A percentile compares a stretch with the other conserved stretches of the same genome.
Evolutionary conservation across 2,113 vertebrate species (phyloP).

Genomic region (Anhinga anhinga): DNA sequence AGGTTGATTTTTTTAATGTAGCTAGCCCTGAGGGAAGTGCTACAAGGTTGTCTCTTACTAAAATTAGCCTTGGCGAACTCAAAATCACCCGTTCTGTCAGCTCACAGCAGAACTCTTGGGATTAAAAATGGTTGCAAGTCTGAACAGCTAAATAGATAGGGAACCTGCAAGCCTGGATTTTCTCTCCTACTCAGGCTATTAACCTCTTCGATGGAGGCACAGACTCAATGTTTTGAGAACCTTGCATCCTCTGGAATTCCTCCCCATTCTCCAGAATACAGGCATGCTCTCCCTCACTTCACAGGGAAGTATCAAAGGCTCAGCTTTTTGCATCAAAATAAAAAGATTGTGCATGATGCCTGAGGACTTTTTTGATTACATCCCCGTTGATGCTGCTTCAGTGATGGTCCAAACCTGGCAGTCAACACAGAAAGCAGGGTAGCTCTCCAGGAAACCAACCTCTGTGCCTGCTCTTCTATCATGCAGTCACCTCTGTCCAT

Average conservation of each 20-base stretch:
- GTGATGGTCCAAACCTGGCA: not conserved
- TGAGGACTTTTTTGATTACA: not conserved
- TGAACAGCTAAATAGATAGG: not conserved
- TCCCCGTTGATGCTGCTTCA: not conserved
- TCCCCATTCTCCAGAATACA: not conserved
- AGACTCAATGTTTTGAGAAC: not conserved
- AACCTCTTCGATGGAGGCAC: not conserved
- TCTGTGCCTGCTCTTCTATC: not conserved
- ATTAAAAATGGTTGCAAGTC: not conserved
- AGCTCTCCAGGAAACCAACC: not conserved
- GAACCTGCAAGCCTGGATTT: not conserved
- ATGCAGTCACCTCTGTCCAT: not conserved
- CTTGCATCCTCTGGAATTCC: not conserved
- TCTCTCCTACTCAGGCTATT: not conserved
- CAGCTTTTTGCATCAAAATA: not conserved
- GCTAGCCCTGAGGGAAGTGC: not conserved
- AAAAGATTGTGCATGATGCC: not conserved
- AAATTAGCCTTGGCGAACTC: slow-evolving; percentile 20
- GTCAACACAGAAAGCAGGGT: not conserved
- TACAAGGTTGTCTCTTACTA: slow-evolving; percentile 1
- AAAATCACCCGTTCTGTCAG: not conserved
- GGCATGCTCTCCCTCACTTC: not conserved
- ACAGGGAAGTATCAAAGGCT: not conserved
- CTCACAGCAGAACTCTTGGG: not conserved
- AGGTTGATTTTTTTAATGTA: not conserved